Conservation (phyloP, 1,140 invertebrate species). For the Anoplophora glabripennis region DNA sequence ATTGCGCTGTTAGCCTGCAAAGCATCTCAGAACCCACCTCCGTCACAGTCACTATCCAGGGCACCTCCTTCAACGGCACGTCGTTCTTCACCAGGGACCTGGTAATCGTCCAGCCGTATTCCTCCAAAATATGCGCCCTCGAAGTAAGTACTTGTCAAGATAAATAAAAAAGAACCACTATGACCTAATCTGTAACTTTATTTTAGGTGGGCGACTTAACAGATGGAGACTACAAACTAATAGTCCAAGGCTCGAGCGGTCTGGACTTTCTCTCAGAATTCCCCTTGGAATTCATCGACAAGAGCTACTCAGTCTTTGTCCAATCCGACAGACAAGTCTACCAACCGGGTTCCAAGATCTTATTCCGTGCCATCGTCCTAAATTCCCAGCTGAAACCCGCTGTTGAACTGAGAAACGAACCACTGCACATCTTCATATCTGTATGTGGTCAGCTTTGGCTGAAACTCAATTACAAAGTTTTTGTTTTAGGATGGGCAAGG, state of each 20-base stretch:
- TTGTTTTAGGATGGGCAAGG: slow-evolving; percentile 66
- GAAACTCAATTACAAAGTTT: background rate
- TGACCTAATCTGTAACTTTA: slow-evolving; percentile 1
- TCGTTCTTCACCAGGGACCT: slow-evolving; percentile 64
- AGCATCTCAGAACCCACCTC: slow-evolving; percentile 59
- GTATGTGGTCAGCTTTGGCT: background rate
- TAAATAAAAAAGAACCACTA: too few species aligned
- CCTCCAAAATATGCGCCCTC: slow-evolving; percentile 66
- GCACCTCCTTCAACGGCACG: slow-evolving; percentile 64
- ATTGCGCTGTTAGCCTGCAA: slow-evolving; percentile 70
- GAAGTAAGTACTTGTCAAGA: slow-evolving; percentile 64
- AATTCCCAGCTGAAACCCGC: slow-evolving; percentile 70
- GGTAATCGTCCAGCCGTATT: slow-evolving; percentile 64
- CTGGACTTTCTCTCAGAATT: slow-evolving; percentile 72
- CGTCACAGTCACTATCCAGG: slow-evolving; percentile 70
- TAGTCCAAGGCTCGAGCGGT: slow-evolving; percentile 68
- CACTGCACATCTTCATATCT: slow-evolving; percentile 49
- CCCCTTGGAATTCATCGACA: slow-evolving; percentile 70
- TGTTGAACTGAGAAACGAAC: slow-evolving; percentile 51
- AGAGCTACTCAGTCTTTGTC: slow-evolving; percentile 86
- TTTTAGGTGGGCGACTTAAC: slow-evolving; percentile 72
- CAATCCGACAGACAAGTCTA: slow-evolving; percentile 95
- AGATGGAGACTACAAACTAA: slow-evolving; percentile 73
- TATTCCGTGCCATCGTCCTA: slow-evolving; percentile 81
- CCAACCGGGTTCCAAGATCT: slow-evolving; percentile 80